Base-by-base conservation (phyloP, 2,888 invertebrate genomes). In the Apamea sordens region DNA sequence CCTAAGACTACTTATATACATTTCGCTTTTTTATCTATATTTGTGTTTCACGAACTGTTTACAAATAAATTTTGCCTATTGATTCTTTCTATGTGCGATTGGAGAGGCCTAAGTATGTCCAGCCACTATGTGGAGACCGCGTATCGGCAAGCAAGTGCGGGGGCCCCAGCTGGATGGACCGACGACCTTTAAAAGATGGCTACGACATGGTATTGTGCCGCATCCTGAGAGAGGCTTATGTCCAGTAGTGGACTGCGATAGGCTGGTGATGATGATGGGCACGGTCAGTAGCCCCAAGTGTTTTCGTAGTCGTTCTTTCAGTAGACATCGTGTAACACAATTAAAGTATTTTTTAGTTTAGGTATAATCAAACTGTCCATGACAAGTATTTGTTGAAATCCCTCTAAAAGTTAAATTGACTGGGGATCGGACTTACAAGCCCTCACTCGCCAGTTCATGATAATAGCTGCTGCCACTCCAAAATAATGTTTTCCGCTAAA, bases 401-500 rank as follows among this genome's bases (percentile, higher is more conserved):
- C 63, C 15, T 36, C 13, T 36, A 28, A 41, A 28, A 50, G 36
- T 5, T 11, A 6, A 21, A 69, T 21, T 63, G 1, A 21, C 24
- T 41, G 32, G 5, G 6, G 36, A 21, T 47, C 11, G 18, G n/a
- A 36, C 6, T 36, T 6, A 24, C 3, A 6, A n/a, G 10, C 36
- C 11, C 0, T 18, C n/a, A 4, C 15, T 24, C 24, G 0, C 3
- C 50, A 50, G 15, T 41, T 41, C 41, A 77, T 11, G 8, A 6
- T 41, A 41, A 24, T 18, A 18, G 18, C 18, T 41, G 53, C 6
- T 53, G 6, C n/a, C 77, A 64, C 53, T 64, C 24, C 64, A 53
- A 76, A 77, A 44, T 53, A 64, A 77, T 32, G 53, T 53, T 28
- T 53, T 77, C 41, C 63, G 53, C 77, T 64, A 56, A 56, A 59